Base-by-base conservation (phyloP, 2,888 invertebrate genomes). In the Frankliniella fusca region DNA sequence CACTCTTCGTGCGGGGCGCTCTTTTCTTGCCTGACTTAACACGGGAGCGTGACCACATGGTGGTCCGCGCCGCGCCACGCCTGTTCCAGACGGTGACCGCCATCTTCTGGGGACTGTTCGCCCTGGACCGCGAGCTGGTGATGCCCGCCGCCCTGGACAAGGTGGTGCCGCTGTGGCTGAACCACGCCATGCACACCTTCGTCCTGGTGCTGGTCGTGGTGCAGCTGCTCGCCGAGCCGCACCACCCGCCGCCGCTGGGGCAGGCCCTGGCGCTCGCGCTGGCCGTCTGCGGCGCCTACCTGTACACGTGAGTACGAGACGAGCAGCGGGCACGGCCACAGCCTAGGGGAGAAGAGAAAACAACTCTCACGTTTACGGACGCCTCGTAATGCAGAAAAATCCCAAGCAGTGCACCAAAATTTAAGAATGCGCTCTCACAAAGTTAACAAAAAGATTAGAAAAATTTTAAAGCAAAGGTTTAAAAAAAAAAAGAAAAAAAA, bases 131-230 rank as follows among this genome's bases (percentile, higher is more conserved):
- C 0, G 91, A 91, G 87, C 88, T 91, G 85, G 90, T 91, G 50
- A 91, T 90, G 86, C 91, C 91, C 0, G 84, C 85, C 82, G 87
- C 89, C 18, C 88, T 90, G 85, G 91, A 91, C 85, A 85, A 86
- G 81, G 87, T 91, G 20, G 88, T 91, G 0, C 91, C 91, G 0
- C 88, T 88, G 87, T 91, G 91, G 90, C 88, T 91, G 86, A 92
- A 92, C 87, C 92, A 92, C 84, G 90, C 90, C 83, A 89, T 91
- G 50, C 92, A 92, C 86, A 90, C 91, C 0, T 89, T 90, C 85
- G 91, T 91, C 81, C 84, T 89, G 0, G 85, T 90, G 0, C 88
- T 91, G 23, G 85, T 91, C 2, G 83, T 89, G 5, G 84, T 90
- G 3, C 91, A 92, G 84, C 88, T 90, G 0, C 48, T 89, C 0